Evolutionary conservation across 2,797 vertebrate genomes (phyloP).

Genomic region (Enteromius argenteus): DNA sequence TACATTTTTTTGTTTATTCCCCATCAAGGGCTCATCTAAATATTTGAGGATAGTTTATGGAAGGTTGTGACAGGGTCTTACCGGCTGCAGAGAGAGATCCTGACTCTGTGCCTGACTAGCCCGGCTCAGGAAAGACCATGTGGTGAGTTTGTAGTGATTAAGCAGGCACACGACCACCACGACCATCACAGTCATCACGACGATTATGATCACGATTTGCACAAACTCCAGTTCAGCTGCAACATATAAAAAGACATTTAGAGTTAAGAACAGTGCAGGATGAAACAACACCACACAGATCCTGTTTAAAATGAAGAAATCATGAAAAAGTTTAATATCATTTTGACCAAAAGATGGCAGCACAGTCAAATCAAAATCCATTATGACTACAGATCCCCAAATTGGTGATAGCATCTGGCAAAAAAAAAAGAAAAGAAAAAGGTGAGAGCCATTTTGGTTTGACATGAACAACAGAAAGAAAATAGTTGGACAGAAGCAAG

Average conservation of each 20-base stretch:
- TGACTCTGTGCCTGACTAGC: slow-evolving; percentile 82
- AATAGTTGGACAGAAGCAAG: neutral
- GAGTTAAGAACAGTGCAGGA: slow-evolving; percentile 6
- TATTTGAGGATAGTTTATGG: neutral
- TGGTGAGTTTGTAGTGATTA: slow-evolving; percentile 88
- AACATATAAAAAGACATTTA: slow-evolving; percentile 52
- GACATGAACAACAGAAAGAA: slow-evolving; percentile 13
- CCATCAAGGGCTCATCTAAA: neutral
- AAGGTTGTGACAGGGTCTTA: slow-evolving; percentile 39
- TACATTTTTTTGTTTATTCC: neutral
- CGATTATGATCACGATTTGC: slow-evolving; percentile 89
- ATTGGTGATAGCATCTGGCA: slow-evolving; percentile 18
- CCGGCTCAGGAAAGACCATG: slow-evolving; percentile 84
- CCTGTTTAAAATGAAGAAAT: neutral
- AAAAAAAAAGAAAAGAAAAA: neutral
- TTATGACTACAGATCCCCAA: neutral
- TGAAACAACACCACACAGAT: neutral
- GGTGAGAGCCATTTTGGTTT: slow-evolving; percentile 32
- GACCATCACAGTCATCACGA: slow-evolving; percentile 91
- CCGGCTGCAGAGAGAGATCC: slow-evolving; percentile 74
- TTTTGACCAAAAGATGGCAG: slow-evolving; percentile 56
- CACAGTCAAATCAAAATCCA: slow-evolving; percentile 38
- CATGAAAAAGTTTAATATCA: slow-evolving; percentile 2
- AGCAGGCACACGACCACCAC: slow-evolving; percentile 89
- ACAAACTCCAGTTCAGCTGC: slow-evolving; percentile 91